phyloP scores from a whole-genome alignment of 2,113 vertebrate species.

The western clawed frog (Xenopus tropicalis) region DNA sequence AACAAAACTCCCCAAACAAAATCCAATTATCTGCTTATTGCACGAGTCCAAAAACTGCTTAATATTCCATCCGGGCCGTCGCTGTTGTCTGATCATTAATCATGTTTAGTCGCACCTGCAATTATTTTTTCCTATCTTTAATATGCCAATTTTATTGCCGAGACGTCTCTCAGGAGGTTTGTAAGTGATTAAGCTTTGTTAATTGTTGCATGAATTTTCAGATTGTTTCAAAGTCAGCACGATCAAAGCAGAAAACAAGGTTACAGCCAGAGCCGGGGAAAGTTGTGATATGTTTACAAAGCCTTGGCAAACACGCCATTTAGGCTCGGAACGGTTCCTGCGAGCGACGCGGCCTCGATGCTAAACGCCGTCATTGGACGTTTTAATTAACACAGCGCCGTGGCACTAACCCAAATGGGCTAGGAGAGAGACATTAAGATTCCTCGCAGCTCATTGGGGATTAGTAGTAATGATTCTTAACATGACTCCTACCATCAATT shows the following conservation, averaged over 20 bases:
- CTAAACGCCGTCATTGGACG: slow-evolving; percentile 15
- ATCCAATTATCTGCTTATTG: slow-evolving; percentile 47
- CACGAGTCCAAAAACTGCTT: slow-evolving; percentile 50
- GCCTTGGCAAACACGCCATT: slow-evolving; percentile 27
- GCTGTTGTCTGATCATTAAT: slow-evolving; percentile 62
- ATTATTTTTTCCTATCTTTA: slow-evolving; percentile 62
- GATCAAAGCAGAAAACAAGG: slow-evolving; percentile 52
- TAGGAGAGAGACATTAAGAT: not conserved
- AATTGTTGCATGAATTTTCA: slow-evolving; percentile 53
- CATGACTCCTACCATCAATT: slow-evolving; percentile 2
- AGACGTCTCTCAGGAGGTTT: slow-evolving; percentile 56
- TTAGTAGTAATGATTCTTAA: slow-evolving; percentile 7
- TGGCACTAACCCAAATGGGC: slow-evolving; percentile 2
- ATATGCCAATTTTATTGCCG: slow-evolving; percentile 58
- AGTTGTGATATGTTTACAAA: slow-evolving; percentile 45
- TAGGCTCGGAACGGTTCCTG: not conserved
- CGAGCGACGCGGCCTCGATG: not conserved
- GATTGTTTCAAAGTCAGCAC: slow-evolving; percentile 56
- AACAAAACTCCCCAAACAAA: slow-evolving; percentile 29
- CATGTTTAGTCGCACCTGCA: slow-evolving; percentile 62
- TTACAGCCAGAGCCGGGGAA: slow-evolving; percentile 32
- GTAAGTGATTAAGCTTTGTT: slow-evolving; percentile 57
- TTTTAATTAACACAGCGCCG: slow-evolving; percentile 9
- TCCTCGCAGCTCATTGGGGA: slow-evolving; percentile 7
- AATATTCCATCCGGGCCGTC: slow-evolving; percentile 55